Conservation (phyloP, 2,888 invertebrate species). For the Yponomeuta cagnagella region DNA sequence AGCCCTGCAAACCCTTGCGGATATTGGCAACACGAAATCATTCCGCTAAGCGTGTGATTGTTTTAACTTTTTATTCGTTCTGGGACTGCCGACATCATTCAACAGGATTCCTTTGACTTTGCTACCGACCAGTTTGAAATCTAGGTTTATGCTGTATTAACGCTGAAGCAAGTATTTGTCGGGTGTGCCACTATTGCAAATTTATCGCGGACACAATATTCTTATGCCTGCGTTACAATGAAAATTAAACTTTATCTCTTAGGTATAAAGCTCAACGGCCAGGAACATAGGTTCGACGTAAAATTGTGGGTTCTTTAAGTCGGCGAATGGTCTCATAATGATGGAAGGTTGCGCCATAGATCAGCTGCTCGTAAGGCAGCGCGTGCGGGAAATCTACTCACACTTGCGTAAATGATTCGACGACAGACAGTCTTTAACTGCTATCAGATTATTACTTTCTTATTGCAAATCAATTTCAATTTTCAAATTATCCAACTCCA, state of each 20-base stretch:
- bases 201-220: slow-evolving; percentile 17
- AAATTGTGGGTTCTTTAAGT: background rate
- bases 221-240: background rate
- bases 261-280: background rate
- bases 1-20: slow-evolving; percentile 1
- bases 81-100: background rate
- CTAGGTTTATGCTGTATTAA: slow-evolving; percentile 11
- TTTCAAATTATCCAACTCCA: slow-evolving; percentile 2
- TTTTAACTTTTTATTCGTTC: background rate
- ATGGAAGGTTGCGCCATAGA: slow-evolving; percentile 63
- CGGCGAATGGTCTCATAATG: slow-evolving; percentile 38
- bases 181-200: slow-evolving; percentile 48
- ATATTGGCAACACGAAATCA: too few species aligned
- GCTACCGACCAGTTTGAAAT: slow-evolving; percentile 10
- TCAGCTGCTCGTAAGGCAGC: slow-evolving; percentile 33
- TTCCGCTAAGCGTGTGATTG: background rate
- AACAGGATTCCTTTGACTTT: slow-evolving; percentile 11
- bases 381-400: slow-evolving; percentile 59
- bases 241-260: background rate
- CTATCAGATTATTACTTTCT: slow-evolving; percentile 7
- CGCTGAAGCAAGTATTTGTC: slow-evolving; percentile 7
- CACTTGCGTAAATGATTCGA: slow-evolving; percentile 59
- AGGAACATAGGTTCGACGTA: background rate
- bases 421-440: slow-evolving; percentile 1
- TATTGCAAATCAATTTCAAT: slow-evolving; percentile 3